Evolutionary conservation across 2,888 invertebrate genomes (phyloP), one percentile per base, ranked within the genome.

Genomic region (Zaprionus lineosus): DNA sequence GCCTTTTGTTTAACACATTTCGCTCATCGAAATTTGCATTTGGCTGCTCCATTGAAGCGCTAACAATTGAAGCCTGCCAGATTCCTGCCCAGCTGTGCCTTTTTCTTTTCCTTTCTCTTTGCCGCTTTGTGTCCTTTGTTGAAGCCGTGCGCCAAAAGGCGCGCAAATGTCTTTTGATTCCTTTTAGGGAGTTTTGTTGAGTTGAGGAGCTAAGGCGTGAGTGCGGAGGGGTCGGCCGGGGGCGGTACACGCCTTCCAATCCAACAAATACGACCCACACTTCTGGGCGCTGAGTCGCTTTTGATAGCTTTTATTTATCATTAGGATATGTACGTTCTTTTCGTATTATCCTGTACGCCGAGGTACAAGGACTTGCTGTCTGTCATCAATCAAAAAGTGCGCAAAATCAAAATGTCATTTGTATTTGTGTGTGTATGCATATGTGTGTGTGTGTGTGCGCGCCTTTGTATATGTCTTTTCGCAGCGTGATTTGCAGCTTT

Each of bases 361-460:
- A n/a, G n/a, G n/a, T 14, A 12, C 29, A 26, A 12, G 11, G 36
- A 14, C 16, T 33, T 18, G 1, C 40, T 70, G 68, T 59, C 62
- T 81, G 84, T 81, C 81, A 84, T 86, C 86, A 86, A 87, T 87
- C 86, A 86, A 86, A 82, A 84, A 76, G 83, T 77, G 79, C 82
- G 77, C 81, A 77, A 87, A 86, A 86, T 86, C 84, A 87, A 87
- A 87, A 85, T 78, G 76, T 74, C 73, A 86, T 72, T 62, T 46
- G 36, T 50, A 12, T 33, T 40, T 37, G 41, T 36, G 50, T 37
- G 33, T 15, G 12, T 28, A 8, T 12, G 28, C 41, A 48, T 21
- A 40, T 44, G 41, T 31, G 47, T 12, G 46, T 44, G 50, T 48
- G 44, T 48, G 34, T 39, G 29, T 43, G 37, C 9, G 19, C 29